Evolutionary conservation across 2,888 invertebrate genomes (phyloP), one percentile per base, ranked within the genome.

Genomic region (Callinectes sapidus): DNA sequence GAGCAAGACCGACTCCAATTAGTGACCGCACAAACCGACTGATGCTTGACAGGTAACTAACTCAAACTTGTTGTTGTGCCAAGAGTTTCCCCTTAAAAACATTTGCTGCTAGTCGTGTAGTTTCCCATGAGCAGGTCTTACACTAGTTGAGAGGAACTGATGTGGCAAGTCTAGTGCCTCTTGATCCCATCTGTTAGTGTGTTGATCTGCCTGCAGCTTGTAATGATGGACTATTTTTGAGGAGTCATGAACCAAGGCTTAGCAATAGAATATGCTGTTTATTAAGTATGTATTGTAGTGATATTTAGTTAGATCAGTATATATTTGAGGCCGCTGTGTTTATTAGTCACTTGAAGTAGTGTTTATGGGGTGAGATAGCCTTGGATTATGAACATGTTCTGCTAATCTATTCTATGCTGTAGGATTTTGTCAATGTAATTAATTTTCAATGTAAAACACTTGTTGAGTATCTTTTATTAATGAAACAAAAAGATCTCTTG

Each of bases 41-140:
- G 55, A 91, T 71, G 85, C 32, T 55, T 18, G 92, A 92, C 92
- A 92, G 92, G 92, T 92, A 92, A 92, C 66, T 92, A 92, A 92
- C 66, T 88, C 71, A 81, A 54, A 81, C 28, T 87, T 77, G 66
- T 92, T 90, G 87, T 81, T 81, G 81, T 81, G 81, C 35, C 81
- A 81, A 81, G 81, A 81, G 81, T 81, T 81, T 35, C 14, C 35
- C 81, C 35, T 10, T 35, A 32, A 48, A 81, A 35, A 16, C 81
- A 81, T 81, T 35, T 81, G 81, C 35, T 81, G 81, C 81, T 81
- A 81, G 91, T 89, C 85, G n/a, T 61, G 85, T 92, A 92, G 92
- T 89, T 85, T 55, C 39, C 87, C 81, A 87, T 92, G 90, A 87
- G 92, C 90, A 90, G 92, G 90, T 87, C 90, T 39, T 77, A 35